A percentile compares a stretch with the other conserved stretches of the same genome.
These are phyloP conservation scores for Ennomos fuscantarius DNA, from an alignment of 2,888 invertebrate species.

Conservation along the genomic window DNA sequence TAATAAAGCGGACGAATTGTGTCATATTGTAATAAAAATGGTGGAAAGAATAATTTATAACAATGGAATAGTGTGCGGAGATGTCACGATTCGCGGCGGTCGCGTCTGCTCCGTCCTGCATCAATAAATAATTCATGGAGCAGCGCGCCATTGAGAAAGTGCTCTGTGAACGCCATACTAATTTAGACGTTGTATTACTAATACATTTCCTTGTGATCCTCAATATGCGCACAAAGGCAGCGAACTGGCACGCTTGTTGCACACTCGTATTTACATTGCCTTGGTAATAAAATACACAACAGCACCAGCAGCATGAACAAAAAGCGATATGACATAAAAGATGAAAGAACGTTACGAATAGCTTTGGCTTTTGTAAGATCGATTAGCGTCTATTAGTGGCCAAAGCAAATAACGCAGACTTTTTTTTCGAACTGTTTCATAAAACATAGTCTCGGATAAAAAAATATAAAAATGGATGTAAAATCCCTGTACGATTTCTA, in stretches of 20 bases:
- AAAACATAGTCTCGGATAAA: too few relatives aligned
- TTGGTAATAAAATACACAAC: conserved; percentile 17
- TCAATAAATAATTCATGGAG: conserved; percentile 82
- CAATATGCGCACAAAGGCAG: conserved; percentile 38
- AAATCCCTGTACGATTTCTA: too few relatives aligned
- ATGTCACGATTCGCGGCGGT: conserved; percentile 50
- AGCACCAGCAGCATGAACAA: conserved; percentile 5
- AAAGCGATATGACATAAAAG: not conserved
- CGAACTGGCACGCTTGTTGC: conserved; percentile 9
- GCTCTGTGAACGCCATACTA: conserved; percentile 81
- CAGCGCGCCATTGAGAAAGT: conserved; percentile 83
- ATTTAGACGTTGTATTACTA: conserved; percentile 72
- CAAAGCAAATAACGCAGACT: too few relatives aligned
- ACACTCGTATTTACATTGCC: conserved; percentile 32
- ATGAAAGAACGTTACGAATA: not conserved
- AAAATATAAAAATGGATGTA: too few relatives aligned
- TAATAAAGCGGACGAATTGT: conserved; percentile 55
- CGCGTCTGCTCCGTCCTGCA: conserved; percentile 59
- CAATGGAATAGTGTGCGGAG: conserved; percentile 67
- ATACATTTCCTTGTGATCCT: conserved; percentile 59
- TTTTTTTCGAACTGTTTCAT: too few relatives aligned
- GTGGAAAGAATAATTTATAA: conserved; percentile 68
- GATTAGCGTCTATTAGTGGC: not conserved
- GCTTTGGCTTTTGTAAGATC: not conserved
- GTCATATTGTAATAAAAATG: conserved; percentile 60